Conservation (phyloP, 2,113 vertebrate genomes). For the Prunella fulvescens region DNA sequence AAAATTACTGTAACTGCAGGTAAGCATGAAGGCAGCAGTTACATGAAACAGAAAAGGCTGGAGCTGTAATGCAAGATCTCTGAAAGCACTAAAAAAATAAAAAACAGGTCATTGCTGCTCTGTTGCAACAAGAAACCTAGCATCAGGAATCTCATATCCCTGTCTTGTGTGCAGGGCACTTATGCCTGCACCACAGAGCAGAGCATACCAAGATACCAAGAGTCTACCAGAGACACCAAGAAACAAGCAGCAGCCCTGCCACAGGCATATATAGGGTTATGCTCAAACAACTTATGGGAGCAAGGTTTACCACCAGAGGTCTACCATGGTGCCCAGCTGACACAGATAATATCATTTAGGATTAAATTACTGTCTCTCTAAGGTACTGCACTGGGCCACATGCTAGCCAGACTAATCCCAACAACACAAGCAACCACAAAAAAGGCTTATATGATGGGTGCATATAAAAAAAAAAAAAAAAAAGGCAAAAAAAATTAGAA, state of each 20-base stretch:
- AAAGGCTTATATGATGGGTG: not conserved
- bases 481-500: not conserved
- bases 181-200: accelerated
- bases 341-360: accelerated
- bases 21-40: not conserved
- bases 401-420: not conserved
- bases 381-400: not conserved
- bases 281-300: not conserved
- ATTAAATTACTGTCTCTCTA: not conserved
- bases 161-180: not conserved
- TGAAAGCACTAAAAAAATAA: not conserved
- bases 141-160: not conserved
- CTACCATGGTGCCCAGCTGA: not conserved
- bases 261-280: not conserved
- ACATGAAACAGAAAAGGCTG: not conserved
- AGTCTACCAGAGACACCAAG: not conserved
- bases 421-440: not conserved
- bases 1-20: not conserved
- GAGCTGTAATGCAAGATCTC: not conserved
- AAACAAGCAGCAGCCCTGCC: not conserved
- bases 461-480: not conserved
- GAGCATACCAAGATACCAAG: not conserved
- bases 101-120: not conserved
- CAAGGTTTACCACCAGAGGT: not conserved
- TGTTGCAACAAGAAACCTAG: not conserved